Percentiles rank a stretch among this genome's conserved stretches.
phyloP scores from a whole-genome alignment of 2,888 invertebrate genomes.

The Pachydiplax longipennis region DNA sequence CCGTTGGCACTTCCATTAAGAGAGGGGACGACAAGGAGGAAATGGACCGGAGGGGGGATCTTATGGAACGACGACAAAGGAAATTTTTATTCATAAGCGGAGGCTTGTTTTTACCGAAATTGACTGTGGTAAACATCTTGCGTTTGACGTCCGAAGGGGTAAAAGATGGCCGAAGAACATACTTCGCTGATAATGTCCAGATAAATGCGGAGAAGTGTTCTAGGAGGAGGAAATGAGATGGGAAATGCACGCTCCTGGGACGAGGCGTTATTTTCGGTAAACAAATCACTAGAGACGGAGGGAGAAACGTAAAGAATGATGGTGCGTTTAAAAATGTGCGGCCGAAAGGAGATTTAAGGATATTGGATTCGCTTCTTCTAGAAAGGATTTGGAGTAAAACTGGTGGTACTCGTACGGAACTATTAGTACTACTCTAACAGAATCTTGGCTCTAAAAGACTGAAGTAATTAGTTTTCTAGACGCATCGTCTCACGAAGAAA shows the following conservation, averaged over 20 bases:
- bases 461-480: too few relatives aligned
- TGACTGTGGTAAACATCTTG: background rate
- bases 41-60: background rate
- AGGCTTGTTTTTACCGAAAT: background rate
- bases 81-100: background rate
- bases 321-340: background rate
- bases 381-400: background rate
- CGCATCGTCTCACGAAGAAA: too few relatives aligned
- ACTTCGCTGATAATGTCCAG: background rate
- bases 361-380: background rate
- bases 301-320: background rate
- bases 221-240: background rate
- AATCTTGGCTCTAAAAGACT: too few relatives aligned
- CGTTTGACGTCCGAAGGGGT: background rate
- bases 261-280: background rate
- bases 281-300: background rate
- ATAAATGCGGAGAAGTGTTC: background rate
- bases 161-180: background rate
- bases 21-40: background rate
- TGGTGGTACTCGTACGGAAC: background rate
- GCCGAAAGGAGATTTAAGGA: background rate
- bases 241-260: background rate
- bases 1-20: conserved; percentile 31
- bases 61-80: background rate
- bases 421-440: too few relatives aligned